Evolutionary conservation across 2,888 invertebrate genomes (phyloP).

Genomic region (Quadroppia sp.): DNA sequence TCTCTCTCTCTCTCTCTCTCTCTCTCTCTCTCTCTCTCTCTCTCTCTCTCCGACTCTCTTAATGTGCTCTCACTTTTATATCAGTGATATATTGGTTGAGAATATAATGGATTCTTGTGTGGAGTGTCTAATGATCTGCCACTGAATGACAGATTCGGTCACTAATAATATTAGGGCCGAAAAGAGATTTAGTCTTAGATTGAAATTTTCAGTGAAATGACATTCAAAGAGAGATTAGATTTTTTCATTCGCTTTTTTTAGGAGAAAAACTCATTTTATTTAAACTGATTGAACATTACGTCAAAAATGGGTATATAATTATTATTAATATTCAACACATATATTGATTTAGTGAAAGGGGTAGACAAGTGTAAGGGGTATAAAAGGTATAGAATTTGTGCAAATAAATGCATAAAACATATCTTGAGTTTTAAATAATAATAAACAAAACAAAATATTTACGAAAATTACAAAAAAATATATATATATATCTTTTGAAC

Average conservation of each 20-base stretch:
- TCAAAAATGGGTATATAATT: no score
- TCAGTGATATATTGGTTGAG: not conserved
- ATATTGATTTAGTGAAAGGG: no score
- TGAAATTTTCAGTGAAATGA: slow-evolving; percentile 3
- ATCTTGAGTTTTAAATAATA: no score
- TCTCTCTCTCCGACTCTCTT: not conserved
- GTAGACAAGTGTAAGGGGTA: no score
- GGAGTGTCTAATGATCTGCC: slow-evolving; percentile 24
- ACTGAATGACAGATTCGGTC: slow-evolving; percentile 23
- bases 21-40: slow-evolving; percentile 19
- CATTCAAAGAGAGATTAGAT: no score
- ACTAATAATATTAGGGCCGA: slow-evolving; percentile 6
- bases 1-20: slow-evolving; percentile 19
- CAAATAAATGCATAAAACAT: no score
- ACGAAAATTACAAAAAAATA: no score
- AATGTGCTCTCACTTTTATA: not conserved
- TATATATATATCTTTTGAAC: no score
- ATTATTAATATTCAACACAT: no score
- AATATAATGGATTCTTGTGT: slow-evolving; percentile 17
- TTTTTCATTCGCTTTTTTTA: not conserved
- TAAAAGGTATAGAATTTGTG: no score
- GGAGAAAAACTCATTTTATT: not conserved
- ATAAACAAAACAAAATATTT: no score
- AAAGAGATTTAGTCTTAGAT: slow-evolving; percentile 17
- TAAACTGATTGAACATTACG: no score